These are phyloP conservation scores for cattle (Bos taurus) DNA, from an alignment of 2,113 vertebrate species.

Conservation along the genomic window DNA sequence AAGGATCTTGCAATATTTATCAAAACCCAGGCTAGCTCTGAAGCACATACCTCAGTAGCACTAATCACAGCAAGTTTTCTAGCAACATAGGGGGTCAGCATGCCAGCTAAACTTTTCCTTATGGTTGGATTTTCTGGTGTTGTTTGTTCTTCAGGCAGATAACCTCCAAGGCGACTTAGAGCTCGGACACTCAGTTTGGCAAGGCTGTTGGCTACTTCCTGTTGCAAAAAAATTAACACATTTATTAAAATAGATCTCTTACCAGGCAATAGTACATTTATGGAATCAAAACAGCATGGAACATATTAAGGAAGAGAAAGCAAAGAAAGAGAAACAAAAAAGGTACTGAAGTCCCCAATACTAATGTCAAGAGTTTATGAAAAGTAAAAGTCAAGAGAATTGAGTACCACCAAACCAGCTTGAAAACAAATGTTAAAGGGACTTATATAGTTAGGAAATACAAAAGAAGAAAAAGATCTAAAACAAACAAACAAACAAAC, in stretches of 20 bases:
- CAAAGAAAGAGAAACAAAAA: background rate
- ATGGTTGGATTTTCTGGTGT: conserved; percentile 95
- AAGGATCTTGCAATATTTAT: background rate
- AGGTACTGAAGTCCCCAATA: background rate
- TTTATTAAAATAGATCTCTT: background rate
- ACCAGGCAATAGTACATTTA: background rate
- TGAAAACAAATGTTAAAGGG: background rate
- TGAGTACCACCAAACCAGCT: background rate
- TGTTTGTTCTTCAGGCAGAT: conserved; percentile 80
- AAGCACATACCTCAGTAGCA: conserved; percentile 87
- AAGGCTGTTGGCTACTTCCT: conserved; percentile 95
- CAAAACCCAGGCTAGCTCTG: background rate
- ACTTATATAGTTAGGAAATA: background rate
- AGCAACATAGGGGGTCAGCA: conserved; percentile 95
- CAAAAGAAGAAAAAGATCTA: background rate
- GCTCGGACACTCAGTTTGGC: conserved; percentile 93
- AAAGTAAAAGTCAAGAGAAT: background rate
- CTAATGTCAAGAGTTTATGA: background rate
- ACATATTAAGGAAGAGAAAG: background rate
- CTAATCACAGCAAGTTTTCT: conserved; percentile 87
- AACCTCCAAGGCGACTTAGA: conserved; percentile 94
- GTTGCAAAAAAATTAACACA: conserved; percentile 46
- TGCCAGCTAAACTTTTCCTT: conserved; percentile 93
- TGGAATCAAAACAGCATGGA: background rate
- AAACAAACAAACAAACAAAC: background rate